A percentile compares a stretch with the other conserved stretches of the same genome.
These are phyloP conservation scores for Chloroceryle aenea DNA, from an alignment of 2,113 vertebrate species.

Conservation along the genomic window DNA sequence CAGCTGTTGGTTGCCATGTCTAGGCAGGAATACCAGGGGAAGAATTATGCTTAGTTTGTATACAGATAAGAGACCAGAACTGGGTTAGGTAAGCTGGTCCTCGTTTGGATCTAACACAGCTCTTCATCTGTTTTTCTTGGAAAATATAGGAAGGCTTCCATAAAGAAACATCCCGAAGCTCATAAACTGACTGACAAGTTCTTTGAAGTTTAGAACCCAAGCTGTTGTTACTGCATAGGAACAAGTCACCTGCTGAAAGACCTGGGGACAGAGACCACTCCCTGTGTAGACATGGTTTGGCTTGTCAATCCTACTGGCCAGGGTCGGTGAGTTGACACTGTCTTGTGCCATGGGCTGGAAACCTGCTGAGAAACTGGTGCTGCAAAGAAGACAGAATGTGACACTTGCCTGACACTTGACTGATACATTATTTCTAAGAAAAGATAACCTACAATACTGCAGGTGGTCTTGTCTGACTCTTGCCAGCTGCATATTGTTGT, in stretches of 20 bases:
- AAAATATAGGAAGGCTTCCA: not conserved
- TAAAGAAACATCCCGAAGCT: not conserved
- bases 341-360: not conserved
- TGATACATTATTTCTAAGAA: not conserved
- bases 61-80: not conserved
- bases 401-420: not conserved
- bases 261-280: not conserved
- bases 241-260: not conserved
- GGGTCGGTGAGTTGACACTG: not conserved
- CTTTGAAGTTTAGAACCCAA: not conserved
- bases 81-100: not conserved
- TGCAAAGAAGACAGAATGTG: not conserved
- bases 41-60: not conserved
- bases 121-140: not conserved
- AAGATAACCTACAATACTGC: not conserved
- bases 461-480: not conserved
- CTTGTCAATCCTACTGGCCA: accelerated
- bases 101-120: not conserved
- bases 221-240: not conserved
- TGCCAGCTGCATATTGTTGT: not conserved
- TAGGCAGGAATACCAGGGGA: not conserved
- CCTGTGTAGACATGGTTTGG: not conserved
- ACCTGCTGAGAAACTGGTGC: not conserved
- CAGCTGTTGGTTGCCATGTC: not conserved
- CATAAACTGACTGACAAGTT: not conserved